Conservation (phyloP, 35 echinoderm and acorn worm species). For the Strongylocentrotus purpuratus region DNA sequence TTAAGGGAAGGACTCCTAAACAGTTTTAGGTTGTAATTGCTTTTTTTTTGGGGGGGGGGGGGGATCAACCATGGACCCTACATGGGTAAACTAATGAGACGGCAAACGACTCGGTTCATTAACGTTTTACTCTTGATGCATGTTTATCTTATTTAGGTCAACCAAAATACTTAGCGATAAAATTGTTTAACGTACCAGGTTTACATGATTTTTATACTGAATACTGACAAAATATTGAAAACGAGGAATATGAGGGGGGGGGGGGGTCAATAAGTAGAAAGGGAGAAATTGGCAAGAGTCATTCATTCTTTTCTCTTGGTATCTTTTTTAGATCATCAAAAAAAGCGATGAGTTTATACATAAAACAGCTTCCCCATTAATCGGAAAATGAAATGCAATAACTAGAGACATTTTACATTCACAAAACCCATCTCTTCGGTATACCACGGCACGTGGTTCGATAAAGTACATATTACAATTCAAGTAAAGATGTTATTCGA, state of each 20-base stretch:
- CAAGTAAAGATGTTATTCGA: no score
- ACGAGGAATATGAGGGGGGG: neutral
- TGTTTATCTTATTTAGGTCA: neutral
- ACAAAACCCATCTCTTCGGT: no score
- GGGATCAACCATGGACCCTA: no score
- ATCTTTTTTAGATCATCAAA: neutral
- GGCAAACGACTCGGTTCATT: neutral
- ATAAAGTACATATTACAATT: no score
- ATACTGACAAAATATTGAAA: neutral
- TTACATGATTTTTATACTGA: neutral
- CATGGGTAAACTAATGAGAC: neutral
- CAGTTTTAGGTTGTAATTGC: neutral
- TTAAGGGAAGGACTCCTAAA: neutral
- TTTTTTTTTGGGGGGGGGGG: no score
- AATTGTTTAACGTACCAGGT: neutral
- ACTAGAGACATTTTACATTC: no score
- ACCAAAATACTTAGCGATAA: neutral
- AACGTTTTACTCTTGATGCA: neutral
- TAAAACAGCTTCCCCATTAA: no score
- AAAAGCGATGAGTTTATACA: neutral
- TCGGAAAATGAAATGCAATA: no score
- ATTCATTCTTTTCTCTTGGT: neutral
- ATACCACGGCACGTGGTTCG: no score
- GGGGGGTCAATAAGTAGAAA: neutral
- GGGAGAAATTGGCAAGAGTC: neutral